Conservation (phyloP, 1,140 invertebrate species). For the Metopolophium dirhodum region DNA sequence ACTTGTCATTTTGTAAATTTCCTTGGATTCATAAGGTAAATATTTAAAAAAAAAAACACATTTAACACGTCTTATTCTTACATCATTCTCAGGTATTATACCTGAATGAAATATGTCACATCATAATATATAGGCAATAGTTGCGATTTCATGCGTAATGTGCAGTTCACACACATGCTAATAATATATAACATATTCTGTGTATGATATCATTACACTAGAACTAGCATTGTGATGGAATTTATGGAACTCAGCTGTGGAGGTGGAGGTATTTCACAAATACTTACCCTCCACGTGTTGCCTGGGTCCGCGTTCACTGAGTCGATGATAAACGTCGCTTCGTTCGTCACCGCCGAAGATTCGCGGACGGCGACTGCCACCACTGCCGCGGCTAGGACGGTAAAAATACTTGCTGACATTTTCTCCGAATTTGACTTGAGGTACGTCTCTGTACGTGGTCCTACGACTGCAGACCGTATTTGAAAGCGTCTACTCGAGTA, state of each 20-base stretch:
- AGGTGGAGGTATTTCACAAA: not conserved
- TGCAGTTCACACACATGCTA: not conserved
- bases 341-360: not conserved
- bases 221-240: not conserved
- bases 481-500: not conserved
- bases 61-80: not conserved
- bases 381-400: not conserved
- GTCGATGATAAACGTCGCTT: not conserved
- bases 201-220: not conserved
- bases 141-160: not conserved
- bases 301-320: constrained; percentile 1
- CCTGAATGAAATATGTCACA: not conserved
- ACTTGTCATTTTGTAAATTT: not conserved
- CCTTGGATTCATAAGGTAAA: not conserved
- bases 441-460: not conserved
- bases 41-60: not conserved
- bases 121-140: not conserved
- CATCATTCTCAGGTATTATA: not conserved
- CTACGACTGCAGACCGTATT: not conserved
- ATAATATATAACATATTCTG: not conserved
- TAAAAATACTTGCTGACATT: not conserved
- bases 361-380: not conserved
- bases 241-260: not conserved
- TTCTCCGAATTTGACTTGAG: not conserved
- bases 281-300: constrained; percentile 52